These are phyloP conservation scores for Dromaius novaehollandiae DNA, from an alignment of 2,113 vertebrate genomes.

Conservation along the genomic window DNA sequence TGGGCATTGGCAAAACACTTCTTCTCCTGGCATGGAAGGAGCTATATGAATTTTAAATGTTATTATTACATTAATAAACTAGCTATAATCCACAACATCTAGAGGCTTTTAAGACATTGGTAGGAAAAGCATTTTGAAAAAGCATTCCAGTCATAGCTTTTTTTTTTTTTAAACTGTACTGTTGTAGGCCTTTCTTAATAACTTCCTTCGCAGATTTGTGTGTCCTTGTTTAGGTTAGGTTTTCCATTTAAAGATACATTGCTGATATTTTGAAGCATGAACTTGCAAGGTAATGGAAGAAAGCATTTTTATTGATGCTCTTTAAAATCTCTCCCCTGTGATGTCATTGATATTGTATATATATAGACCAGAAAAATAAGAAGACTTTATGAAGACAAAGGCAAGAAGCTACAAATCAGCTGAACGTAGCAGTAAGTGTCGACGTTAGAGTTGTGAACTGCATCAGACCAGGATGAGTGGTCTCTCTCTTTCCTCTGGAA, in stretches of 20 bases:
- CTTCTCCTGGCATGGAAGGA: background rate
- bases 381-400: background rate
- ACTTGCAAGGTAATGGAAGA: background rate
- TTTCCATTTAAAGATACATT: background rate
- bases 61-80: background rate
- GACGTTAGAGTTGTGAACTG: background rate
- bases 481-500: background rate
- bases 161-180: background rate
- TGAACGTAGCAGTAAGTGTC: background rate
- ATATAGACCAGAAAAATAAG: background rate
- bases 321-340: background rate
- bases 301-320: background rate
- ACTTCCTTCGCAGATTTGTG: background rate
- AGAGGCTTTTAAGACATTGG: background rate
- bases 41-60: background rate
- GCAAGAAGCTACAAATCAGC: background rate
- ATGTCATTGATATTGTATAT: background rate
- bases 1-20: background rate
- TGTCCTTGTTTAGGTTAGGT: background rate
- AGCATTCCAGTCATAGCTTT: background rate
- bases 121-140: background rate
- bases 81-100: background rate
- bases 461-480: background rate
- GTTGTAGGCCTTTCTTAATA: background rate
- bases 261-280: background rate